Evolutionary conservation across 2,113 vertebrate genomes (phyloP).

Genomic region (Gallinago jamesoni): DNA sequence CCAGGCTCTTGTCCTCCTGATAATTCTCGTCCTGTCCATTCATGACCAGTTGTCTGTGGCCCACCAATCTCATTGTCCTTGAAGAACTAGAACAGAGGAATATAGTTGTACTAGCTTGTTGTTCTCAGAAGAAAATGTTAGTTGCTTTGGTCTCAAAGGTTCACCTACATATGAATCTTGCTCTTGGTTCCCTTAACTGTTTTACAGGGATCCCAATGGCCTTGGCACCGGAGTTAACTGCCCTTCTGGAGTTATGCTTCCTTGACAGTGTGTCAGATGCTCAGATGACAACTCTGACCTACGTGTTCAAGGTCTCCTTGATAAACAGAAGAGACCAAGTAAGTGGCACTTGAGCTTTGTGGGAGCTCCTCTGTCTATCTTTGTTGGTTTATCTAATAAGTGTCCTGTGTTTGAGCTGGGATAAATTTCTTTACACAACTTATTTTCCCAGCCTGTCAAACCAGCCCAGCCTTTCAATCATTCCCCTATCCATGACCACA

Average conservation of each 20-base stretch:
- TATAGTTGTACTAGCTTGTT: not conserved
- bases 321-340: not conserved
- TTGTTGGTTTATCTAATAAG: not conserved
- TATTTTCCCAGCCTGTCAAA: not conserved
- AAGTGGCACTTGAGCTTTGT: not conserved
- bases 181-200: not conserved
- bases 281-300: not conserved
- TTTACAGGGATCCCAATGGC: accelerated
- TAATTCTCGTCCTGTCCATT: not conserved
- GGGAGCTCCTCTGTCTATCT: not conserved
- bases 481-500: not conserved
- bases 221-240: not conserved
- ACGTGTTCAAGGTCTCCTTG: not conserved
- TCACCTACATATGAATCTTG: accelerated
- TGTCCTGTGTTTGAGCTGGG: not conserved
- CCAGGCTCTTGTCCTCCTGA: not conserved
- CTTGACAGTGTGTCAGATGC: not conserved
- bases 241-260: not conserved
- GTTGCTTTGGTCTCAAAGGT: not conserved
- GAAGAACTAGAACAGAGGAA: not conserved
- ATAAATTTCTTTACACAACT: not conserved
- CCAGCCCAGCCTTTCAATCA: not conserved
- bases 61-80: not conserved
- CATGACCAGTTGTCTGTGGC: not conserved
- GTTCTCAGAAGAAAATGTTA: not conserved